phyloP scores from a whole-genome alignment of 92 coral and sea anemone genomes.

The Pocillopora meandrina region DNA sequence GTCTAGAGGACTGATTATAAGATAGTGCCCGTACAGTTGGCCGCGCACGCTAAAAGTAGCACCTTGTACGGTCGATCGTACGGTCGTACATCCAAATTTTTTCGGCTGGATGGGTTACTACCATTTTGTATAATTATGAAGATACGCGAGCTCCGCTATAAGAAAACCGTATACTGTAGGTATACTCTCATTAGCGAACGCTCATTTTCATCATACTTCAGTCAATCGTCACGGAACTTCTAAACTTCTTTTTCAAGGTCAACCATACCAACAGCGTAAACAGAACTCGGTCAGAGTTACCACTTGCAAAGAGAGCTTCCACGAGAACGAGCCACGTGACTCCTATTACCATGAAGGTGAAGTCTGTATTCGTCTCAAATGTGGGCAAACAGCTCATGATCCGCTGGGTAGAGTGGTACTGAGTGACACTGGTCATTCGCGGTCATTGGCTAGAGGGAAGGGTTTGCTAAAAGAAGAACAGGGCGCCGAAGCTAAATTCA shows the following conservation, averaged over 20 bases:
- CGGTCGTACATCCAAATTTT: no score
- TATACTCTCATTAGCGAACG: not conserved
- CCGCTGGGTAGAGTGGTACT: not conserved
- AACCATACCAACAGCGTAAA: not conserved
- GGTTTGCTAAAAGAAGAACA: not conserved
- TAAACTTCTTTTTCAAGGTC: not conserved
- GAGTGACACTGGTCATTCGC: not conserved
- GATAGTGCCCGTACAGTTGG: no score
- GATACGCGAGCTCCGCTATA: no score
- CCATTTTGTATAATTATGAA: no score
- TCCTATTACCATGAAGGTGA: conserved; percentile 8
- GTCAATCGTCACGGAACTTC: not conserved
- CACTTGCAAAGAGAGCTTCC: conserved; percentile 3
- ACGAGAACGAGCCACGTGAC: conserved; percentile 20
- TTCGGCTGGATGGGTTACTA: no score
- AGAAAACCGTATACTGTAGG: no score
- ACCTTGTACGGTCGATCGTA: no score
- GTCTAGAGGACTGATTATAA: no score
- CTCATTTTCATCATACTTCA: not conserved
- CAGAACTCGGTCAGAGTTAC: not conserved
- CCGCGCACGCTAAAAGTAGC: no score
- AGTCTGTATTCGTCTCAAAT: not conserved
- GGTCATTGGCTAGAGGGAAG: not conserved
- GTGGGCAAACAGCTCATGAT: not conserved
- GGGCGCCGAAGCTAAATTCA: not conserved